Evolutionary conservation across 2,797 vertebrate species (phyloP), one percentile per base, ranked within the genome.

Genomic region (Muscicapa comitata): DNA sequence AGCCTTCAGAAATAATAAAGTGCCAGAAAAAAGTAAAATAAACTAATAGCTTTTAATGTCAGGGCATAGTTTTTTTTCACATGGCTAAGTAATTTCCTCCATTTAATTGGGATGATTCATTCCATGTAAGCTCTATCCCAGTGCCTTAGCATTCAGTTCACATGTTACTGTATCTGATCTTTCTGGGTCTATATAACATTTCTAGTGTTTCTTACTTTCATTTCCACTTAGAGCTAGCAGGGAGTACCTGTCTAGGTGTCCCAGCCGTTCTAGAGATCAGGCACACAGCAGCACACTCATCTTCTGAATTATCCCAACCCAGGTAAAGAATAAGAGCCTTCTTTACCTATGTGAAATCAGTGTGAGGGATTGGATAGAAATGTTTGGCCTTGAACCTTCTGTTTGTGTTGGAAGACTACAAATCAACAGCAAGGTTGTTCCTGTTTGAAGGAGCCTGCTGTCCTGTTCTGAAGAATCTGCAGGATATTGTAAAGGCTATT

Each of bases 71-170:
- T 93, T 94, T 23, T 95, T 90, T 90, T 91, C 66, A 80, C 40
- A 13, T 26, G 61, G 67, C n/a, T 76, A 87, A 94, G 45, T 78
- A 79, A 90, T 93, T 93, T 94, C 70, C 54, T 91, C 31, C 29
- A 25, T 73, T 93, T 93, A 92, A 92, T 50, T 87, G 61, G 43
- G 38, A 90, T 90, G 86, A 94, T 83, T 94, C 82, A 91, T 62
- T 42, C 29, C 61, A 94, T 3, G 1, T 54, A 59, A 38, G 78
- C 51, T 73, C 47, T 42, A 12, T 9, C 33, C 50, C 40, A 48
- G 67, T 26, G 45, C 47, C 71, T 68, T 26, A 58, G 73, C 74
- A 82, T 55, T 90, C 67, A 48, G 20, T 51, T 88, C 63, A 66
- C 45, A 24, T 24, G 21, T 68, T 79, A 74, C 59, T 50, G 37